A percentile compares a stretch with the other conserved stretches of the same genome.
Conservation (phyloP, 2,888 invertebrate species). For the Ametastegia equiseti region DNA sequence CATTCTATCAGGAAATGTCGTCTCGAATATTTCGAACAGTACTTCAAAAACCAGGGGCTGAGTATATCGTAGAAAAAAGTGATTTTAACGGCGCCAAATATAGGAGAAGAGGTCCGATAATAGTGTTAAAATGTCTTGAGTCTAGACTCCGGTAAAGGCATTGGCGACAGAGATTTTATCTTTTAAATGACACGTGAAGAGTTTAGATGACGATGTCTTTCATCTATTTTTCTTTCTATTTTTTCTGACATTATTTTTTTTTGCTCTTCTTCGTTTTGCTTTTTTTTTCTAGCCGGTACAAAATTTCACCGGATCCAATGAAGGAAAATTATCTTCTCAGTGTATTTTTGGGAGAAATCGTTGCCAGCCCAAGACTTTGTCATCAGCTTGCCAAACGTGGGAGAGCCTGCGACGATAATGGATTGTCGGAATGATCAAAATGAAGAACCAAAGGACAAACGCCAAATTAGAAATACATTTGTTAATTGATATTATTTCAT, state of each 20-base stretch:
- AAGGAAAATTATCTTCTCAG: slow-evolving; percentile 90
- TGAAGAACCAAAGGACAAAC: neutral
- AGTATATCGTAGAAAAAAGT: slow-evolving; percentile 57
- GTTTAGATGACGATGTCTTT: neutral
- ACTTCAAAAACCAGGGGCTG: neutral
- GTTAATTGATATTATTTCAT: neutral
- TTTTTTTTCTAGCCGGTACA: slow-evolving; percentile 83
- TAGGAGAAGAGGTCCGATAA: neutral
- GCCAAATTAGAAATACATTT: neutral
- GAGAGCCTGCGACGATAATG: slow-evolving; percentile 76
- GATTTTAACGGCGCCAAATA: slow-evolving; percentile 9
- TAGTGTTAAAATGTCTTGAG: neutral
- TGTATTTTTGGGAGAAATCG: slow-evolving; percentile 91
- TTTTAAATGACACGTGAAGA: neutral
- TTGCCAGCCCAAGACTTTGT: slow-evolving; percentile 88
- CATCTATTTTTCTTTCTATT: neutral
- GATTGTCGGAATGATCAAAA: slow-evolving; percentile 52
- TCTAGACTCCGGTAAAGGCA: slow-evolving; percentile 41
- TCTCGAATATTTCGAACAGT: neutral
- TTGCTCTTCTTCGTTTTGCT: neutral
- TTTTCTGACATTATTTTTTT: slow-evolving; percentile 55
- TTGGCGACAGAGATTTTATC: slow-evolving; percentile 13
- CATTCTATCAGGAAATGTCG: no score
- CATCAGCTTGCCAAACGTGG: slow-evolving; percentile 88
- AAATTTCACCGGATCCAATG: slow-evolving; percentile 81